Evolutionary conservation across 2,113 vertebrate genomes (phyloP).

Genomic region (Tinamus guttatus): DNA sequence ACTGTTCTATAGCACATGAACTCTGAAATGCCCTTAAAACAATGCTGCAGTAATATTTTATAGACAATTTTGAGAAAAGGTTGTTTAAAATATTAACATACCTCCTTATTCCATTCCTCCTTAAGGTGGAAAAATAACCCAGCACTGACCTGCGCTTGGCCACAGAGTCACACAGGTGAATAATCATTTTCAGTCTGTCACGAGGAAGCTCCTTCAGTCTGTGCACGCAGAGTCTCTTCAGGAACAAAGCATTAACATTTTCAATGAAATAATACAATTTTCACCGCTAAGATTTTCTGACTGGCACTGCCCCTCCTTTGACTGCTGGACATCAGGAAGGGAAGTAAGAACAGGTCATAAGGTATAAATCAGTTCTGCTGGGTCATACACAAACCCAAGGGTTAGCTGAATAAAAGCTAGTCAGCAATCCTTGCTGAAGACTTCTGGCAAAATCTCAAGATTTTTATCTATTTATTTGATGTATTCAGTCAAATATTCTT

Average conservation of each 20-base stretch:
- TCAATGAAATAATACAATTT: neutral
- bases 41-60: no score
- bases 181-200: neutral
- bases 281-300: neutral
- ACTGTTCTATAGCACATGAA: neutral
- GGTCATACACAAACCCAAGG: neutral
- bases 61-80: no score
- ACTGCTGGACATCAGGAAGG: neutral
- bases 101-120: neutral
- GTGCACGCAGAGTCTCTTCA: accelerated
- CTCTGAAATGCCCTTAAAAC: neutral
- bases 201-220: neutral
- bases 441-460: neutral
- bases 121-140: neutral
- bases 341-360: neutral
- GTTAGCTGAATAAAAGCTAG: neutral
- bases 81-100: neutral
- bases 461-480: neutral
- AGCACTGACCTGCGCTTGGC: neutral
- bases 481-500: neutral
- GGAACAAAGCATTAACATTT: neutral
- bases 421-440: neutral
- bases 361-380: neutral
- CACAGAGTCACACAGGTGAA: neutral
- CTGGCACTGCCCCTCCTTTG: neutral